These are phyloP conservation scores for Notolabrus celidotus DNA, from an alignment of 2,797 vertebrate species.

Conservation along the genomic window DNA sequence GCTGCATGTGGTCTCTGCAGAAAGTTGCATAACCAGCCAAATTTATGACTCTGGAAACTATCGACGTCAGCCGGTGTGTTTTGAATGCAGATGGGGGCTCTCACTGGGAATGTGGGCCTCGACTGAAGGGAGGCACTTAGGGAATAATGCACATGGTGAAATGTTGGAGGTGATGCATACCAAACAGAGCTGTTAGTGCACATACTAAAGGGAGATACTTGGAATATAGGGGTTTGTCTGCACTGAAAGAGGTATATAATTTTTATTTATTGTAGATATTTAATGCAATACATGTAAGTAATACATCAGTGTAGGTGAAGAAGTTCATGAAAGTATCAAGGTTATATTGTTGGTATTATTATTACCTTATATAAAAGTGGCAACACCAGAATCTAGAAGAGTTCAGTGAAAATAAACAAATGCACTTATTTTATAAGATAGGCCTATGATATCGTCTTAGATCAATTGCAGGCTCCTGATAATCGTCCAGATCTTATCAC, in stretches of 20 bases:
- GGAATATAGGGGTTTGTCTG: background rate
- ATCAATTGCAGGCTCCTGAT: too few relatives aligned
- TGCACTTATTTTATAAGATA: too few relatives aligned
- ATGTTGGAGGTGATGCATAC: conserved; percentile 6
- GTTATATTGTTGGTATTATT: background rate
- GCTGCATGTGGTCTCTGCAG: conserved; percentile 59
- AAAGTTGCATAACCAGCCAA: conserved; percentile 63
- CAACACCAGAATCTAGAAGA: too few relatives aligned
- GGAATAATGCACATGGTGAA: conserved; percentile 4
- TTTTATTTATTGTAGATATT: background rate
- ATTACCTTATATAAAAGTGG: too few relatives aligned
- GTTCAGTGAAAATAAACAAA: too few relatives aligned
- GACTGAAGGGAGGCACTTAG: conserved; percentile 21
- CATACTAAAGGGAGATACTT: background rate
- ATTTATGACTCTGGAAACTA: conserved; percentile 69
- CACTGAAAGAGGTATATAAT: background rate
- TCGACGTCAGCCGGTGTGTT: conserved; percentile 43
- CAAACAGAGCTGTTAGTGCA: background rate
- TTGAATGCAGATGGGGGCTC: conserved; percentile 59
- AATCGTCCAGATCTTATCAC: too few relatives aligned
- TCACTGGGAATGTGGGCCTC: conserved; percentile 22
- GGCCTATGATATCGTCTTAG: too few relatives aligned
- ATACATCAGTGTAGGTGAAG: background rate
- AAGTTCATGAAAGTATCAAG: background rate
- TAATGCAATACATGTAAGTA: background rate